Percentiles rank a stretch among this genome's conserved stretches.
Conservation (phyloP, 2,797 vertebrate genomes). For the Otolemur crassicaudatus region DNA sequence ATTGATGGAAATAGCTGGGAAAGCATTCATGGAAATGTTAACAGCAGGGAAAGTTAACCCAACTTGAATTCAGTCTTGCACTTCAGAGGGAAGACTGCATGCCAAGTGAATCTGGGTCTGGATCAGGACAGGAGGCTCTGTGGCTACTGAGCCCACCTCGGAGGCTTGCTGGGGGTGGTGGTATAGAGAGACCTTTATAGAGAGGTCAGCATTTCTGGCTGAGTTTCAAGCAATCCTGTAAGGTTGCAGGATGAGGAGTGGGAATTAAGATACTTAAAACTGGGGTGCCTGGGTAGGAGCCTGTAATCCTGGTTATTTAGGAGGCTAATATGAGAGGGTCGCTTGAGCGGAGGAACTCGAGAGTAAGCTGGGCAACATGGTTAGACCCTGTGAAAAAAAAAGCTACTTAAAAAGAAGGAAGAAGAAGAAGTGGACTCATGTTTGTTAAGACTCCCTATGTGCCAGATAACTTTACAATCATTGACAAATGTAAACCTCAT, state of each 20-base stretch:
- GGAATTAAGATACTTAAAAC: neutral
- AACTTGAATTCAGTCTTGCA: neutral
- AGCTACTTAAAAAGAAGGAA: neutral
- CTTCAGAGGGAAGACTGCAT: neutral
- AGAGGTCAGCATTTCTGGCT: neutral
- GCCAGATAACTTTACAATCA: neutral
- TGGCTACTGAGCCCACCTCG: neutral
- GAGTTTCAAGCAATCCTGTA: neutral
- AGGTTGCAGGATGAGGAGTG: neutral
- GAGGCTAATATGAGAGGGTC: neutral
- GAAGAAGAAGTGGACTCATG: neutral
- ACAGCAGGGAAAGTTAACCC: neutral
- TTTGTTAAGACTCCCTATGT: neutral
- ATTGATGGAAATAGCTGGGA: neutral
- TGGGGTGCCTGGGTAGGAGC: neutral
- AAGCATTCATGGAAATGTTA: slow-evolving; percentile 36
- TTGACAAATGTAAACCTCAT: neutral
- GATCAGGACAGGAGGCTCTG: neutral
- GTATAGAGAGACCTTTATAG: rapidly evolving
- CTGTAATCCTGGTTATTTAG: neutral
- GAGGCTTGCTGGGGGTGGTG: rapidly evolving
- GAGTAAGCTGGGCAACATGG: neutral
- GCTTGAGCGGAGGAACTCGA: neutral
- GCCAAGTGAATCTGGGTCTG: neutral
- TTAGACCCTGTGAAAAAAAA: neutral